Percentiles rank a stretch among this genome's conserved stretches.
Conservation (phyloP, 2,797 vertebrate species). For the Xerus rutilus region DNA sequence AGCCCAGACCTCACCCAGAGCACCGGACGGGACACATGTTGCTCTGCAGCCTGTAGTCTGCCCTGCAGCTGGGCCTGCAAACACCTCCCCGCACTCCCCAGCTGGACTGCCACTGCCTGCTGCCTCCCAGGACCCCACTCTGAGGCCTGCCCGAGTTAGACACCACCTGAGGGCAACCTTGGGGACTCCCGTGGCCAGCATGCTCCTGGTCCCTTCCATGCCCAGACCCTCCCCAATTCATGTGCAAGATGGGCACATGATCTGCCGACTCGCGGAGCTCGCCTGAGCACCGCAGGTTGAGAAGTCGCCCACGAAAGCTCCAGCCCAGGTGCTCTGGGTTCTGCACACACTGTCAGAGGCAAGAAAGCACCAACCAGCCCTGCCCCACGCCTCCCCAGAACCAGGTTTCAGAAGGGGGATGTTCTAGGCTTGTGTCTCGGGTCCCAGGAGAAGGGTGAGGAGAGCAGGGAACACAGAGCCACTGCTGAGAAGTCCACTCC, state of each 20-base stretch:
- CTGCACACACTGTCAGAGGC: no score
- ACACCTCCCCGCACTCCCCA: neutral
- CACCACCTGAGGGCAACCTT: no score
- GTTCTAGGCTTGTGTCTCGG: no score
- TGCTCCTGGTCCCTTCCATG: no score
- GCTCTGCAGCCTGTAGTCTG: fast-evolving
- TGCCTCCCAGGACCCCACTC: neutral
- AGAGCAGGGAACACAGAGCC: no score
- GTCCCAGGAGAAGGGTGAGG: no score
- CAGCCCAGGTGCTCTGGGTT: no score
- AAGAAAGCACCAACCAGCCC: no score
- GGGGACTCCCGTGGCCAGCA: neutral
- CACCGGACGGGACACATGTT: neutral
- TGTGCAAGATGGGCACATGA: fast-evolving
- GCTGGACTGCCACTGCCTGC: neutral
- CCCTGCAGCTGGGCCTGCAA: no score
- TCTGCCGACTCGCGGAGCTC: fast-evolving
- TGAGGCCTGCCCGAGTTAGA: neutral
- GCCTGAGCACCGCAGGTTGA: neutral
- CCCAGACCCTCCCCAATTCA: neutral
- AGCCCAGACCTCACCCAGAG: neutral
- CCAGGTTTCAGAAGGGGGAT: no score
- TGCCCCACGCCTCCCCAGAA: no score
- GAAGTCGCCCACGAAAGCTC: neutral
- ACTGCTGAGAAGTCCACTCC: no score